Percentiles rank a stretch among this genome's conserved stretches.
These are phyloP conservation scores for Drosophila ercepeae DNA, from an alignment of 1,140 invertebrate genomes.

Conservation along the genomic window DNA sequence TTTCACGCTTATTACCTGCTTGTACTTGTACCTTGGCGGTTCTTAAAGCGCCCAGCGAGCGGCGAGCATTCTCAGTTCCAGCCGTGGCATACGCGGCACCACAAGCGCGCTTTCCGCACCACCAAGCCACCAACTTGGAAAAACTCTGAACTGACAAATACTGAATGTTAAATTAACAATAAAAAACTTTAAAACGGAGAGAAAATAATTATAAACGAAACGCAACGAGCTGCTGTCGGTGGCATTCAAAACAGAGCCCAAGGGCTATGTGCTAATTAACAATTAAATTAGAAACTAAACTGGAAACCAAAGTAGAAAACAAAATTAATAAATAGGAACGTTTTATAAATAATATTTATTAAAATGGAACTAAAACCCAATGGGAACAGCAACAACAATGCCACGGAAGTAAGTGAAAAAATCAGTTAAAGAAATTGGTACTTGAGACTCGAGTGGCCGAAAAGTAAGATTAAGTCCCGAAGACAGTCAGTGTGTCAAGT, in stretches of 20 bases:
- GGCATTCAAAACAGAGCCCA: conserved; percentile 7
- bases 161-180: too few species aligned
- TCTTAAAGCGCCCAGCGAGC: conserved; percentile 67
- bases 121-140: not conserved
- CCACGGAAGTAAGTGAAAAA: conserved; percentile 27
- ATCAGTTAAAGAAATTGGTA: conserved; percentile 20
- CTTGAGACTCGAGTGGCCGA: conserved; percentile 20
- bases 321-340: too few species aligned
- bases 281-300: not conserved
- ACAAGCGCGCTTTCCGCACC: conserved; percentile 52
- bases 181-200: not conserved
- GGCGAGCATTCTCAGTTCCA: conserved; percentile 57
- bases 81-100: conserved; percentile 74
- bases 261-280: conserved; percentile 5
- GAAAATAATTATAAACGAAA: not conserved
- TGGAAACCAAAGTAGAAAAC: not conserved
- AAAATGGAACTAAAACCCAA: conserved; percentile 3
- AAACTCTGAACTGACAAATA: too few species aligned
- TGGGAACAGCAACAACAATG: not conserved
- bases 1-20: conserved; percentile 58
- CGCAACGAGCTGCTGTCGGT: not conserved
- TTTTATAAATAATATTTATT: not conserved
- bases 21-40: conserved; percentile 54
- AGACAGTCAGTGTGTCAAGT: conserved; percentile 10
- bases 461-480: not conserved